Base-by-base conservation (phyloP, 2,797 vertebrate genomes). In the Alcedo atthis region DNA sequence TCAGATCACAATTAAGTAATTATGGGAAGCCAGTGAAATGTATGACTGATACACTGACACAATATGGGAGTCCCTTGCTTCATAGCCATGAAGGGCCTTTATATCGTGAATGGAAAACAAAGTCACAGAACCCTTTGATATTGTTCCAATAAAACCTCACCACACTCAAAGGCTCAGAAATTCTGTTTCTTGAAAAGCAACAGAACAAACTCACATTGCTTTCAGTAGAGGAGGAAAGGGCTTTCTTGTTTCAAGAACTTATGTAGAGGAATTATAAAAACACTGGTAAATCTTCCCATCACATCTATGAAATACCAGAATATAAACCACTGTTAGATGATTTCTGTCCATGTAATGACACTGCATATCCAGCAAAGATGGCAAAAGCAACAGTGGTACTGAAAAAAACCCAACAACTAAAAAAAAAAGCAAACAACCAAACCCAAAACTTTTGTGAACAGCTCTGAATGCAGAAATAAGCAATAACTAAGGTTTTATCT, bases 151-250 rank as follows among this genome's bases (percentile, higher is more conserved):
- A 88, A 88, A 88, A 6, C 48, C 58, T 93, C 58, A 51, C 62
- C 77, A 64, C 58, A 43, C 76, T 75, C 71, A 92, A 68, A 71
- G 32, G 43, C 78, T 86, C 55, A 30, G 87, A 95, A 90, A 94
- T 94, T 87, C 75, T 66, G n/a, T 59, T 83, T 48, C 54, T 83
- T 93, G 74, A 92, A 94, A 94, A 91, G 81, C 73, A 92, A 40
- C 49, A 93, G 54, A 94, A 70, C 40, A 46, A 42, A 43, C 37
- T 87, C 63, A 10, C 45, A 42, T 15, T 55, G 37, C 82, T 87
- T 81, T 91, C 68, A 54, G 69, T 67, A 90, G 49, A 77, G 46
- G 75, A 85, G 63, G 46, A 77, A 94, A 86, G 32, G 54, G 37
- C 33, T 83, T 82, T 71, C 62, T 48, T 67, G 13, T 87, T 90